A percentile compares a stretch with the other conserved stretches of the same genome.
These are phyloP conservation scores for Spodoptera litura DNA, from an alignment of 1,140 invertebrate genomes.

Conservation along the genomic window DNA sequence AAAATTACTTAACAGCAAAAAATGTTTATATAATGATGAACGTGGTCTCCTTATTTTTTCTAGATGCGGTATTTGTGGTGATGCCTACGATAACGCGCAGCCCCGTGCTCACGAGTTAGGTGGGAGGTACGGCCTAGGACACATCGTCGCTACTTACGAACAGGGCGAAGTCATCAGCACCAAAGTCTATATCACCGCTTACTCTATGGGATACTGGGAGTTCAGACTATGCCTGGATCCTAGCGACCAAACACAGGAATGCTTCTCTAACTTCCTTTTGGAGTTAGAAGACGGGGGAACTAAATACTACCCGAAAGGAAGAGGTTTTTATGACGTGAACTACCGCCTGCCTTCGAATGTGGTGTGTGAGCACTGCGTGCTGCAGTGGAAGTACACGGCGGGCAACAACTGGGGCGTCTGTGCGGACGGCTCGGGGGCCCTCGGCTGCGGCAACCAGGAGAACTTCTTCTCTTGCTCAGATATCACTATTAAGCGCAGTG, in stretches of 20 bases:
- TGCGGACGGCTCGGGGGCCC: conserved; percentile 88
- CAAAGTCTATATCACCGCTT: conserved; percentile 91
- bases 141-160: conserved; percentile 91
- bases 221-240: conserved; percentile 91
- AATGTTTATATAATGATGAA: too few relatives aligned
- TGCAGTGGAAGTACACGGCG: conserved; percentile 93
- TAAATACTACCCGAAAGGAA: conserved; percentile 91
- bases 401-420: conserved; percentile 93
- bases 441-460: conserved; percentile 94
- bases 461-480: conserved; percentile 95
- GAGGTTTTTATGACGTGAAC: conserved; percentile 89
- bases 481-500: too few relatives aligned
- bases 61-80: conserved; percentile 93
- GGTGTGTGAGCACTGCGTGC: conserved; percentile 91
- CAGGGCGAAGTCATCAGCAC: conserved; percentile 89
- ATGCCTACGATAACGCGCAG: conserved; percentile 90
- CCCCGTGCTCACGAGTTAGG: conserved; percentile 94
- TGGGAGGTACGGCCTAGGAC: conserved; percentile 91
- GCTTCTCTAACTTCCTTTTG: conserved; percentile 91
- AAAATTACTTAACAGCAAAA: background rate
- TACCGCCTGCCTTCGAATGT: conserved; percentile 89
- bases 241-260: conserved; percentile 89
- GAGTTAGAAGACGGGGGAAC: conserved; percentile 83
- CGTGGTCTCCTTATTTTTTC: background rate
- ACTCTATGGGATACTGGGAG: conserved; percentile 94